Evolutionary conservation across 2,113 vertebrate species (phyloP), one percentile per base, ranked within the genome.

Genomic region (Plestiodon gilberti): DNA sequence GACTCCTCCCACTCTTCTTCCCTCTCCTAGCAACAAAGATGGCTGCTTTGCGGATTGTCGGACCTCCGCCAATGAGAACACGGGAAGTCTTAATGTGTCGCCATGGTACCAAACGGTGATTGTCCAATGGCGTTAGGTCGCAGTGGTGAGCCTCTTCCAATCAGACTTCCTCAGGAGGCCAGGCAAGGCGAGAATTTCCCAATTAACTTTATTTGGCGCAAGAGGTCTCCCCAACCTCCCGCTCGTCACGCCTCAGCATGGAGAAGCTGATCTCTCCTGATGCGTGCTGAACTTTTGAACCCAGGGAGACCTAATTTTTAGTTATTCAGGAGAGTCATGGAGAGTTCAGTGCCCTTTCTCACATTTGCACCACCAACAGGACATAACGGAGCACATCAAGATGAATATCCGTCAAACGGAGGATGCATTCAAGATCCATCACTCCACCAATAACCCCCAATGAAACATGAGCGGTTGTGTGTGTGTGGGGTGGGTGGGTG

Each of bases 271-370:
- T 95, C 83, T 6, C 90, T 88, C 82, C 43, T 95, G 95, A 95
- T 90, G 82, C 13, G 82, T 15, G 35, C 62, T 96, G 95, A 96
- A 96, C 94, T 96, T 95, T 93, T 95, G 94, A 96, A 96, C 95
- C 91, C 55, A 0, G 28, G 1, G 83, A 23, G 92, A 93, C 2
- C 69, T 83, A 78, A 89, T 89, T 83, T 94, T 90, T 85, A 88
- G 91, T 94, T 91, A 90, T 40, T 89, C 90, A 75, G 90, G 90
- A 80, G 93, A 95, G 95, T 96, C 95, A 96, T 61, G 0, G 35
- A 93, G 91, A 96, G 95, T 96, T 96, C 95, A 96, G 79, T 87
- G 94, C 93, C 95, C 95, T 96, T 96, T 95, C 93, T 91, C 95
- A 95, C 94, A 90, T 95, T 94, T 89, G 89, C 89, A 89, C 92